Evolutionary conservation across 2,113 vertebrate species (phyloP), one percentile per base, ranked within the genome.

Genomic region (Anser cygnoides): DNA sequence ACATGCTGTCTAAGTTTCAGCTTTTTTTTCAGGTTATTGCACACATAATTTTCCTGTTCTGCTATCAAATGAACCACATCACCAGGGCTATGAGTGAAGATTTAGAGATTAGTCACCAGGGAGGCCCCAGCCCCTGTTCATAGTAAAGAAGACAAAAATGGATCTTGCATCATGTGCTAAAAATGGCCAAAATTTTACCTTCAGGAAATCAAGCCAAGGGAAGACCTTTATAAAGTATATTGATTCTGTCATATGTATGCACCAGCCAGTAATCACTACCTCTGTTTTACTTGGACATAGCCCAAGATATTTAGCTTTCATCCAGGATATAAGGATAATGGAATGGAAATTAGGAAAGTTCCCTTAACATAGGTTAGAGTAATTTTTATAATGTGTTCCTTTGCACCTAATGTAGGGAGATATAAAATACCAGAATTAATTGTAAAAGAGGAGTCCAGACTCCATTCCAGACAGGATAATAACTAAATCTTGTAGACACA

Each of bases 301-400:
- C 22, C 89, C 87, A 91, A 87, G 54, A 83, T 25, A 85, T 66
- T 28, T 37, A 86, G 37, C 63, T 91, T 91, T 90, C 49, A 89
- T 79, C 43, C 31, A 79, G 66, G 71, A 75, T 58, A 67, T 28
- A 37, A 77, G 7, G 37, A 62, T 62, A 96, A 94, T 90, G 71
- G 81, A 93, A 95, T 84, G 54, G 43, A 78, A 96, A 96, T 93
- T 90, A 73, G 59, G 65, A 92, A 92, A 92, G 39, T 22, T 84
- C 54, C 26, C 72, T 66, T 89, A 81, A 74, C 66, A 70, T 74
- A 89, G 68, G 63, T 61, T 87, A 87, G 37, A 93, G 49, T 41
- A 87, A 76, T 97, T 96, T 91, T 93, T 80, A 14, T 78, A 89
- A 37, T 79, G 50, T 86, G n/a, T 77, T 87, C 57, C 29, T 83